These are phyloP conservation scores for Brachyopa scutellaris DNA, from an alignment of 2,888 invertebrate species.

Conservation along the genomic window DNA sequence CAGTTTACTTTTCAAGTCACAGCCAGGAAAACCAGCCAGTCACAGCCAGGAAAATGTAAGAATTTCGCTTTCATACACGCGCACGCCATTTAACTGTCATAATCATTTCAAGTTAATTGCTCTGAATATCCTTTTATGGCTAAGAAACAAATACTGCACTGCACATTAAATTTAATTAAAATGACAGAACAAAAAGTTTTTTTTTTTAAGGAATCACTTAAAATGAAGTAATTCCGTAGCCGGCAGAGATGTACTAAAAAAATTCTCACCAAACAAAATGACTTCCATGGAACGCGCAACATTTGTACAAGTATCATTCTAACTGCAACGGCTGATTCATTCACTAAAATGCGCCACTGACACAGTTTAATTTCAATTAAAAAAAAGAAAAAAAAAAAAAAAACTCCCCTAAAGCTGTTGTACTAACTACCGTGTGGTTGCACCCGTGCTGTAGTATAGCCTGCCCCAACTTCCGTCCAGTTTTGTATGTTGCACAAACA, in stretches of 20 bases:
- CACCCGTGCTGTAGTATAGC: conserved; percentile 20
- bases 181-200: neutral
- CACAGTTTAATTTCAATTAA: conserved; percentile 71
- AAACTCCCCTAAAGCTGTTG: conserved; percentile 11
- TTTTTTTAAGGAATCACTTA: conserved; percentile 22
- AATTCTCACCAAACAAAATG: conserved; percentile 21
- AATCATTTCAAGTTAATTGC: neutral
- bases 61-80: no score
- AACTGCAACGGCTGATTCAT: conserved; percentile 46
- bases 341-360: conserved; percentile 67
- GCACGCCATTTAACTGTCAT: neutral
- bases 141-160: no score
- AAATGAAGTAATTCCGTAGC: neutral
- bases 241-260: conserved; percentile 4
- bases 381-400: conserved; percentile 21
- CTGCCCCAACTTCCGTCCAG: conserved; percentile 47
- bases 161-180: conserved; percentile 4
- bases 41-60: no score
- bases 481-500: conserved; percentile 33
- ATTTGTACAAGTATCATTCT: conserved; percentile 55
- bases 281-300: conserved; percentile 19
- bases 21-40: no score
- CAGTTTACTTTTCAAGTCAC: no score
- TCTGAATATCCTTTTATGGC: neutral
- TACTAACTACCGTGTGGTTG: conserved; percentile 36